These are phyloP conservation scores for Enteromius treurensis DNA, from an alignment of 2,797 vertebrate species.

Conservation along the genomic window DNA sequence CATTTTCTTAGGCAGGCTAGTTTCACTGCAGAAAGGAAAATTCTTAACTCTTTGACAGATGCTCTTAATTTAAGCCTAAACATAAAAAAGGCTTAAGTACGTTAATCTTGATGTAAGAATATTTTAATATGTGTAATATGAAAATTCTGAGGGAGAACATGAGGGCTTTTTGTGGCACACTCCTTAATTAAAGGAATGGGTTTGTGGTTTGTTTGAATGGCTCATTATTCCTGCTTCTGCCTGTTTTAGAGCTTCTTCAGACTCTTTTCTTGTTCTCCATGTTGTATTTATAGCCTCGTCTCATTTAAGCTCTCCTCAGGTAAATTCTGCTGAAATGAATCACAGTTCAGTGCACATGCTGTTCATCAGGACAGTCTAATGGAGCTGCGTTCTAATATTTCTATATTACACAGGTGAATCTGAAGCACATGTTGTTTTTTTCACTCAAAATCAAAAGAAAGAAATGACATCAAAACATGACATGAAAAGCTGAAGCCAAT, in stretches of 20 bases:
- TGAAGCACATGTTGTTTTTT: neutral
- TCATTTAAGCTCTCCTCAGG: neutral
- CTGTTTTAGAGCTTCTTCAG: neutral
- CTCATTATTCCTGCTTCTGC: neutral
- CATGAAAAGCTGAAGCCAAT: neutral
- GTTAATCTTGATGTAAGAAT: neutral
- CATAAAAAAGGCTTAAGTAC: neutral
- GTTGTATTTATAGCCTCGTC: conserved; percentile 3
- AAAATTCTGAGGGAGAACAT: neutral
- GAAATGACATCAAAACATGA: neutral
- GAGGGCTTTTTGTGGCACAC: neutral
- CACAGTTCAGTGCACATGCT: neutral
- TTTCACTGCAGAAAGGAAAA: neutral
- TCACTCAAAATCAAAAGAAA: neutral
- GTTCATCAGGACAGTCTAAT: neutral
- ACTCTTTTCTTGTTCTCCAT: neutral
- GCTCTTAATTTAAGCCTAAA: neutral
- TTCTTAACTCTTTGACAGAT: neutral
- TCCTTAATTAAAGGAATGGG: neutral
- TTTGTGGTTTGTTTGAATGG: neutral
- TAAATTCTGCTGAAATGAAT: conserved; percentile 16
- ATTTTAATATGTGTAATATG: neutral
- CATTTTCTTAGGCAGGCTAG: too few relatives aligned
- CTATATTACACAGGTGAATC: neutral
- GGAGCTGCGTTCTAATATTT: neutral